Base-by-base conservation (phyloP, 1,140 invertebrate genomes). In the Saxidomus purpurata region DNA sequence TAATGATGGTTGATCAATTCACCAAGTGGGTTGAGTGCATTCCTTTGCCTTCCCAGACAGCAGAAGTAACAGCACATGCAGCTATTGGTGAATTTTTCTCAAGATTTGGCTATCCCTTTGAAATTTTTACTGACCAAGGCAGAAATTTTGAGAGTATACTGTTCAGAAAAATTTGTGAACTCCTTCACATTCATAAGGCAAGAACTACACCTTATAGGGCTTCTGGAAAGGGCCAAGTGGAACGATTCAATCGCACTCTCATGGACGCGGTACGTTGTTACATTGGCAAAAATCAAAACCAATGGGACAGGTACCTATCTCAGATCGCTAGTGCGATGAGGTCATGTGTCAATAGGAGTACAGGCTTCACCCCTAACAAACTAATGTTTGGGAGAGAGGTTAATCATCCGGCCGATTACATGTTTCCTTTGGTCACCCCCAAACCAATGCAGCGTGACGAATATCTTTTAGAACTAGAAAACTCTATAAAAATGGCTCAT, bases 161-260 rank as follows among this genome's bases (percentile, higher is more conserved):
- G 25, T 83, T 89, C 43, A 36, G 31, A 31, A n/a, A 31, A 19
- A 52, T 92, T 59, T 91, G 90, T 91, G 19, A 82, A 13, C 22
- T 89, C 0, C 52, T 91, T 17, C n/a, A n/a, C 3, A 93, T 92
- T 28, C 67, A 93, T n/a, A 92, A 92, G 61, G 76, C 90, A 0
- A 80, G 89, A 40, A 93, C 93, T 1, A 92, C 91, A 0, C 38
- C 91, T 11, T 94, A 94, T 61, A 89, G 94, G 49, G 94, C 95
- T 34, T 82, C 88, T 17, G 63, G 86, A 0, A 95, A 95, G 71
- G 94, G 95, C 22, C 76, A 93, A 38, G 92, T 94, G 6, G 93
- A 94, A 89, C 36, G 90, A 0, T 91, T 93, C 36, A 93, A 95
- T 83, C 43, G 83, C 40, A 69, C 38, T 19, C 36, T 82, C 22